Evolutionary conservation across 2,113 vertebrate genomes (phyloP).

Genomic region (Ahaetulla prasina): DNA sequence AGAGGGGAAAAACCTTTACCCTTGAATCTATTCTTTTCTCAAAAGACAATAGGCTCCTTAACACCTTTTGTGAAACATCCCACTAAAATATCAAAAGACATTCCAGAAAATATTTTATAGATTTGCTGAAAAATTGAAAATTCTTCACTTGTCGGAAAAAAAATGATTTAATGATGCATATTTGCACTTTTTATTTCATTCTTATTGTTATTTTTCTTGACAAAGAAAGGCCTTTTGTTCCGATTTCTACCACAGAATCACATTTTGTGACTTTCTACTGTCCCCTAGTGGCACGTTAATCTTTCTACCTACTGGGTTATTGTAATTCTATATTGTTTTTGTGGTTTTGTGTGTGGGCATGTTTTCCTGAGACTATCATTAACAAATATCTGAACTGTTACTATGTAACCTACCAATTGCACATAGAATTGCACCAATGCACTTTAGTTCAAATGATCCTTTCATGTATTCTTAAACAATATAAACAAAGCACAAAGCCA

Average conservation of each 20-base stretch:
- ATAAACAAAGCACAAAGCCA: conserved; percentile 84
- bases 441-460: conserved; percentile 78
- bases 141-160: conserved; percentile 45
- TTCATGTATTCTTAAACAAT: conserved; percentile 75
- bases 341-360: conserved; percentile 38
- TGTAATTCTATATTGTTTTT: conserved; percentile 60
- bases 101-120: conserved; percentile 49
- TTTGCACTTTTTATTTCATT: conserved; percentile 44
- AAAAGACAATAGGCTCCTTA: conserved; percentile 43
- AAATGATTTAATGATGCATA: conserved; percentile 63
- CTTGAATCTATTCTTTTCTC: conserved; percentile 58
- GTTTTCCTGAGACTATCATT: conserved; percentile 79
- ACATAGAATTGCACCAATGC: conserved; percentile 69
- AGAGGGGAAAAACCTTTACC: conserved; percentile 58
- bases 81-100: conserved; percentile 57
- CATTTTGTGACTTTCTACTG: conserved; percentile 96
- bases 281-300: conserved; percentile 91
- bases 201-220: conserved; percentile 41
- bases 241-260: conserved; percentile 73
- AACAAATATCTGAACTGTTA: conserved; percentile 88
- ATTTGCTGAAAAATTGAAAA: conserved; percentile 58
- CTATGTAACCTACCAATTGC: conserved; percentile 75
- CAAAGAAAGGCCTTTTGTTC: conserved; percentile 98
- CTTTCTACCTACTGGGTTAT: conserved; percentile 67
- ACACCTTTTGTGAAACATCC: conserved; percentile 48